Percentiles rank a stretch among this genome's conserved stretches.
These are phyloP conservation scores for Coptodon rendalli DNA, from an alignment of 2,113 vertebrate species.

Conservation along the genomic window DNA sequence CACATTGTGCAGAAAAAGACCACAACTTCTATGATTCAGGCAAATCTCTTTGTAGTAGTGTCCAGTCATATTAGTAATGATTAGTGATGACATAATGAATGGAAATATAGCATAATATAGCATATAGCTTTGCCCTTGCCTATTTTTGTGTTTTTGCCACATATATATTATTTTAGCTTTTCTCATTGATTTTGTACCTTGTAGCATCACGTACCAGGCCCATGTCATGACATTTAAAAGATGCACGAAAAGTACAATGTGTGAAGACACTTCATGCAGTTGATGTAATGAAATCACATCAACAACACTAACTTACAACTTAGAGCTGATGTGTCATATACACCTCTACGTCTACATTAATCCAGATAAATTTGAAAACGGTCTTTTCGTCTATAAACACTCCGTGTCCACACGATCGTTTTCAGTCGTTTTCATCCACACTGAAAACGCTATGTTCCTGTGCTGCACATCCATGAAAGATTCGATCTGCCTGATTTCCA, in stretches of 20 bases:
- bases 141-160: background rate
- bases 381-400: background rate
- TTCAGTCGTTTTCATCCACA: background rate
- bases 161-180: background rate
- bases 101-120: background rate
- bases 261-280: background rate
- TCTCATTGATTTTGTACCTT: background rate
- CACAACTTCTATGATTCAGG: background rate
- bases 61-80: background rate
- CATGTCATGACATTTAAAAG: background rate
- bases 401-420: accelerated
- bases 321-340: background rate
- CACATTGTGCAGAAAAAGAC: background rate
- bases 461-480: background rate
- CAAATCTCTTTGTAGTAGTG: background rate
- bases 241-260: accelerated
- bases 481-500: background rate
- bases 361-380: background rate
- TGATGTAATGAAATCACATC: background rate
- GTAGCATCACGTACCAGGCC: background rate
- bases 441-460: accelerated
- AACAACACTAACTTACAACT: background rate
- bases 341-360: background rate
- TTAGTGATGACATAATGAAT: accelerated
- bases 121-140: background rate